Percentiles rank a stretch among this genome's conserved stretches.
These are phyloP conservation scores for Echeneis naucrates DNA, from an alignment of 2,797 vertebrate species.

Conservation along the genomic window DNA sequence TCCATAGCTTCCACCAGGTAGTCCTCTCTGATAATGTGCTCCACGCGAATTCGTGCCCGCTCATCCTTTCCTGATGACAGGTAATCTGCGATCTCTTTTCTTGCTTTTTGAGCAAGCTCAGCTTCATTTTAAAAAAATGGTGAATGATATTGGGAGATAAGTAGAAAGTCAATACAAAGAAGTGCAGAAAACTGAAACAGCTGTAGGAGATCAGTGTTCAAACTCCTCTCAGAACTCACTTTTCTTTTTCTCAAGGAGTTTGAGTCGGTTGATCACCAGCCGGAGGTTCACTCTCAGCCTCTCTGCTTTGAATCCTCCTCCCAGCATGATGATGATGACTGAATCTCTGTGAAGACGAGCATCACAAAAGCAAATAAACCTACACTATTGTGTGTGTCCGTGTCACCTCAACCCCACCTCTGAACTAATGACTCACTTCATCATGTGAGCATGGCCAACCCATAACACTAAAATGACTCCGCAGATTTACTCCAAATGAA, in stretches of 20 bases:
- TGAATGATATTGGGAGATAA: conserved; percentile 26
- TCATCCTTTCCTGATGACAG: conserved; percentile 96
- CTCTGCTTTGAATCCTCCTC: conserved; percentile 95
- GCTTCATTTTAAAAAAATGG: conserved; percentile 81
- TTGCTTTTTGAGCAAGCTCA: conserved; percentile 96
- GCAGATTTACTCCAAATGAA: conserved; percentile 35
- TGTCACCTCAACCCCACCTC: conserved; percentile 24
- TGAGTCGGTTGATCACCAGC: conserved; percentile 96
- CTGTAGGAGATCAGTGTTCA: not conserved
- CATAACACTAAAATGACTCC: conserved; percentile 13
- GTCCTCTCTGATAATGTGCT: conserved; percentile 99
- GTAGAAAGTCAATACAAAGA: not conserved
- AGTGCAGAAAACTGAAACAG: not conserved
- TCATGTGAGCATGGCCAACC: conserved; percentile 69
- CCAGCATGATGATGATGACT: conserved; percentile 85
- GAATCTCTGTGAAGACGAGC: conserved; percentile 33
- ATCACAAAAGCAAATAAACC: no score
- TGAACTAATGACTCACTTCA: conserved; percentile 56
- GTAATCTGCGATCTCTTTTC: conserved; percentile 99
- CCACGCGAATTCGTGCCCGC: conserved; percentile 95
- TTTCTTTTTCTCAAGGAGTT: conserved; percentile 98
- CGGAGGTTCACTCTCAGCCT: conserved; percentile 95
- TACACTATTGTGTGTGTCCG: no score
- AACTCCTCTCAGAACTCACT: conserved; percentile 84
- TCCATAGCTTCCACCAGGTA: conserved; percentile 99